Conservation (phyloP, 2,888 invertebrate species). For the Suillia variegata region DNA sequence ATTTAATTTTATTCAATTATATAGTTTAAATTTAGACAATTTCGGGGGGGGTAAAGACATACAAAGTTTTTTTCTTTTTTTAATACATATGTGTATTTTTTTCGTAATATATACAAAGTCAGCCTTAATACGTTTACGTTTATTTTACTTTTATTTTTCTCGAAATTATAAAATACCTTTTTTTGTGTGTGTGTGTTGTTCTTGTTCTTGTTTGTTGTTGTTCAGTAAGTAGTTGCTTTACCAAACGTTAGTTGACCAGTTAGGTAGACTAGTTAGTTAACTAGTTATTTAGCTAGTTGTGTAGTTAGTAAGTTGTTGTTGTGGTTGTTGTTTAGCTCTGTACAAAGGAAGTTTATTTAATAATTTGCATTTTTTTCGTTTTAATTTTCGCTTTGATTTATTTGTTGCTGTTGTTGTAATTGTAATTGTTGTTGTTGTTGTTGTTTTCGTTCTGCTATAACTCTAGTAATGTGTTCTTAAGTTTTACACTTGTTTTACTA, state of each 20-base stretch:
- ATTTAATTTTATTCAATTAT: not conserved
- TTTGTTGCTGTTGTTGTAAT: not conserved
- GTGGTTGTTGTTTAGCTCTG: slow-evolving; percentile 34
- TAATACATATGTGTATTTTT: slow-evolving; percentile 15
- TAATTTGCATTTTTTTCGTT: slow-evolving; percentile 19
- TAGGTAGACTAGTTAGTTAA: slow-evolving; percentile 33
- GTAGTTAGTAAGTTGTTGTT: slow-evolving; percentile 22
- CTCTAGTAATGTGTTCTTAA: not conserved
- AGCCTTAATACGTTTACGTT: slow-evolving; percentile 53
- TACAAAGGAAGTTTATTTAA: slow-evolving; percentile 17
- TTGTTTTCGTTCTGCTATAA: slow-evolving; percentile 27
- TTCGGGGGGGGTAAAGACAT: slow-evolving; percentile 9
- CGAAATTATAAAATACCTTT: not conserved
- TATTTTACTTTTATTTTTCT: slow-evolving; percentile 23
- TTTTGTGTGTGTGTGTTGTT: not conserved
- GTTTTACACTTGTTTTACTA: not conserved
- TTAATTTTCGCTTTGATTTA: not conserved
- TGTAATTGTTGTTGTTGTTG: slow-evolving; percentile 1
- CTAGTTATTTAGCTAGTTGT: slow-evolving; percentile 20
- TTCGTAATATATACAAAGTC: slow-evolving; percentile 51
- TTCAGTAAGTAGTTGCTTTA: too few species aligned
- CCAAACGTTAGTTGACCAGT: slow-evolving; percentile 11
- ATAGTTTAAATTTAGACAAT: not conserved
- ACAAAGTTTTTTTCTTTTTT: slow-evolving; percentile 7
- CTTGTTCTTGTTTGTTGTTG: not conserved